Evolutionary conservation across 2,888 invertebrate species (phyloP).

Genomic region (Globia sparganii): DNA sequence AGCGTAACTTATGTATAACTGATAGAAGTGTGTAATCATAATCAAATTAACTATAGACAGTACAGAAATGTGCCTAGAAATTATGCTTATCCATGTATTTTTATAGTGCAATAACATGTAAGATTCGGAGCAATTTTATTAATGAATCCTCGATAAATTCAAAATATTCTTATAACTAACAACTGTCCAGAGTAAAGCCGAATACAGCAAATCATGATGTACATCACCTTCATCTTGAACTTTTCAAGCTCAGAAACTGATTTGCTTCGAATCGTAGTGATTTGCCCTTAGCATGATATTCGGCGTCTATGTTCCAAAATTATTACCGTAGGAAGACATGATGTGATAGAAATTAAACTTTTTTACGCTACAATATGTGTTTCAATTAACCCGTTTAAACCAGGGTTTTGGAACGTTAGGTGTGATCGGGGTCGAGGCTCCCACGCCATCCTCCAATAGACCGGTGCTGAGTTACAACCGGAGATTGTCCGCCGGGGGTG

Average conservation of each 20-base stretch:
- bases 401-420: constrained; percentile 60
- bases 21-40: constrained; percentile 85
- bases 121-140: constrained; percentile 82
- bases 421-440: constrained; percentile 77
- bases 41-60: constrained; percentile 83
- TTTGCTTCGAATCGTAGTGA: constrained; percentile 86
- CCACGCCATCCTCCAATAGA: constrained; percentile 85
- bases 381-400: constrained; percentile 67
- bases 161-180: constrained; percentile 46
- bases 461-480: constrained; percentile 67
- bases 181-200: constrained; percentile 43
- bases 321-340: constrained; percentile 87
- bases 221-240: constrained; percentile 5
- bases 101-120: constrained; percentile 86
- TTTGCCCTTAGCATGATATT: constrained; percentile 84
- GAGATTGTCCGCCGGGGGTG: constrained; percentile 77
- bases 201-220: constrained; percentile 54
- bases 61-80: constrained; percentile 90
- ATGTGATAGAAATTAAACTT: constrained; percentile 90
- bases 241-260: constrained; percentile 38
- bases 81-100: constrained; percentile 88
- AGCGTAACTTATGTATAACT: constrained; percentile 77
- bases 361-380: constrained; percentile 85
- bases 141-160: constrained; percentile 28
- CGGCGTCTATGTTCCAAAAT: constrained; percentile 88